Percentiles rank a stretch among this genome's conserved stretches.
phyloP scores from a whole-genome alignment of 1,140 invertebrate species.

The Drosophila bocki region DNA sequence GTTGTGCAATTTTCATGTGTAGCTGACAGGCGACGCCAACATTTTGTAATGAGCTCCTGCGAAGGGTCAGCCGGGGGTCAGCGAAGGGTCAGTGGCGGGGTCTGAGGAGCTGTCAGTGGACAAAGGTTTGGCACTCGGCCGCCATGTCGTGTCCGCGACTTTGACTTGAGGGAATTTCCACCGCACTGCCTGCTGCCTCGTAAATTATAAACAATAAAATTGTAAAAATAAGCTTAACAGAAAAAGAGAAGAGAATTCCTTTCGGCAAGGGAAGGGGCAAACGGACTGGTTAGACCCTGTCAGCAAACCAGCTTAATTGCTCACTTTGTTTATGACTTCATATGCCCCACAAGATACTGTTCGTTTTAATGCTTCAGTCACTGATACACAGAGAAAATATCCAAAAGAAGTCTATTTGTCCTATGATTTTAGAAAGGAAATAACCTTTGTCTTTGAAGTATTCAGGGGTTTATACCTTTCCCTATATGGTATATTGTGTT shows the following conservation, averaged over 20 bases:
- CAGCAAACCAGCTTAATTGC: constrained; percentile 64
- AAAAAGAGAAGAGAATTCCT: constrained; percentile 18
- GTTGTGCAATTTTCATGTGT: constrained; percentile 84
- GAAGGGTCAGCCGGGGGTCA: constrained; percentile 22
- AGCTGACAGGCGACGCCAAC: constrained; percentile 71
- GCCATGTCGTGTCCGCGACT: constrained; percentile 53
- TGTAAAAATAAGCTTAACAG: constrained; percentile 47
- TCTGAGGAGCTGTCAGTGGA: constrained; percentile 40
- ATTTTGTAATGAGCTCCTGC: constrained; percentile 73
- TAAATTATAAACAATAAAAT: constrained; percentile 75
- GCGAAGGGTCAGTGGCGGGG: constrained; percentile 6
- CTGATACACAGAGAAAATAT: not conserved
- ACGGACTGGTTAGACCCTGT: constrained; percentile 34
- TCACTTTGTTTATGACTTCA: constrained; percentile 76
- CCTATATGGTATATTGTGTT: not conserved
- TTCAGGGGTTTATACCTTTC: not conserved
- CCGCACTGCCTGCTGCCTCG: constrained; percentile 22
- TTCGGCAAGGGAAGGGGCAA: not conserved
- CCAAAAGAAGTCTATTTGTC: not conserved
- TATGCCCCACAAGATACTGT: constrained; percentile 38
- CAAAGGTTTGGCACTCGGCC: constrained; percentile 61
- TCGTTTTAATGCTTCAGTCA: not conserved
- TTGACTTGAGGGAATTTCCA: constrained; percentile 43
- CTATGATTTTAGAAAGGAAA: not conserved
- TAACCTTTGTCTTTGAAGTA: not conserved